Base-by-base conservation (phyloP, 2,797 vertebrate genomes). In the Xerus rutilus region DNA sequence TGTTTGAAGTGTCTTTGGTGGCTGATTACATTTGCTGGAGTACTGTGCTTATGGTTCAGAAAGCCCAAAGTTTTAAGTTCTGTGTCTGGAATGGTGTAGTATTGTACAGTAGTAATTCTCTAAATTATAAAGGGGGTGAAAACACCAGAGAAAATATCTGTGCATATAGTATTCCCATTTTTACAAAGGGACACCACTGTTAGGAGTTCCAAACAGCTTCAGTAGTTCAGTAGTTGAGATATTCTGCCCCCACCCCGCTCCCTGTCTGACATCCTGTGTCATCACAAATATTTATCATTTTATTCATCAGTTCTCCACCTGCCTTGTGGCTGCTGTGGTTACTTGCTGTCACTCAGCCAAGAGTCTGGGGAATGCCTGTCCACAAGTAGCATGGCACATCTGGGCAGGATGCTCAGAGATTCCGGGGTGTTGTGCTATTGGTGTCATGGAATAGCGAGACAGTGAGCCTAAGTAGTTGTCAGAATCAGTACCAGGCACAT, bases 201-300 rank as follows among this genome's bases (percentile, higher is more conserved):
- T 85, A 35, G 30, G 25, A 65, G 39, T 54, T 92, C 72, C 69
- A 17, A 4, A 54, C 43, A 87, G 64, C 57, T 90, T 87, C 18
- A 57, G 39, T 70, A 79, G 82, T 70, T 97, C 17, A 57, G 21
- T 47, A 89, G 64, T 83, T 94, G 84, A 78, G 25, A 21, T 93
- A 72, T 84, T 95, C 70, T 10, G 17, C 21, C 4, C 28, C 14
- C 73, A 17, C 49, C 13, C 15, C 15, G 20, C 1, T 59, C 21
- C 76, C 39, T 47, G 76, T 17, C 62, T 21, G 14, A 82, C 90
- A 91, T 96, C 96, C 85, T 97, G 95, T 95, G 93, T 98, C 94
- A 96, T 93, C 67, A 89, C 90, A 96, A 88, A 93, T 97, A 67
- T 93, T 96, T 97, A 93, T 96, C 89, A 76, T 96, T 97, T 89